Percentiles rank a stretch among this genome's conserved stretches.
Conservation (phyloP, 2,888 invertebrate species). For the Diabrotica balteata region DNA sequence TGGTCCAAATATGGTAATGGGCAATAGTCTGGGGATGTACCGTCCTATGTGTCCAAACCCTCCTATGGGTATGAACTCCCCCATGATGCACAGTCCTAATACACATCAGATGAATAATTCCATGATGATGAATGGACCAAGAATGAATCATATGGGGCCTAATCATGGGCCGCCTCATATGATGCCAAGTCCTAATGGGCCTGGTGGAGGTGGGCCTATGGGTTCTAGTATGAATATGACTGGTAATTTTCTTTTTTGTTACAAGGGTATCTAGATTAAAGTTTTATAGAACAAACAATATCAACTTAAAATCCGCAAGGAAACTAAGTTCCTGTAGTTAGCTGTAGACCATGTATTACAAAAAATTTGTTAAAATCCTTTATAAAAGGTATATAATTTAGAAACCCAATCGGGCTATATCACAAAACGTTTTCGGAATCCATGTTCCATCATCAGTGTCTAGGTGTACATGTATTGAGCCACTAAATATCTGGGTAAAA, state of each 20-base stretch:
- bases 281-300: too few relatives aligned
- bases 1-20: conserved; percentile 52
- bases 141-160: conserved; percentile 55
- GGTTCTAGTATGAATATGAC: conserved; percentile 39
- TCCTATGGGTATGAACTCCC: conserved; percentile 53
- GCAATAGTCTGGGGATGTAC: conserved; percentile 60
- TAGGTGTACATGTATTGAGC: too few relatives aligned
- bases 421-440: too few relatives aligned
- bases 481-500: too few relatives aligned
- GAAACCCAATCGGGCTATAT: too few relatives aligned
- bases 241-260: conserved; percentile 18
- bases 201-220: conserved; percentile 68
- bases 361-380: too few relatives aligned
- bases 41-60: conserved; percentile 68
- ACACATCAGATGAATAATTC: conserved; percentile 56
- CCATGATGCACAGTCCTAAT: conserved; percentile 61
- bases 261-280: too few relatives aligned
- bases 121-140: conserved; percentile 62
- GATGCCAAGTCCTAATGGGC: conserved; percentile 70
- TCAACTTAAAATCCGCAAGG: too few relatives aligned
- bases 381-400: too few relatives aligned
- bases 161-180: conserved; percentile 56
- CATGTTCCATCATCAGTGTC: too few relatives aligned
- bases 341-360: too few relatives aligned
- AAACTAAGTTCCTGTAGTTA: too few relatives aligned